Percentiles rank a stretch among this genome's conserved stretches.
Conservation (phyloP, 2,888 invertebrate genomes). For the Trichopoda pennipes region DNA sequence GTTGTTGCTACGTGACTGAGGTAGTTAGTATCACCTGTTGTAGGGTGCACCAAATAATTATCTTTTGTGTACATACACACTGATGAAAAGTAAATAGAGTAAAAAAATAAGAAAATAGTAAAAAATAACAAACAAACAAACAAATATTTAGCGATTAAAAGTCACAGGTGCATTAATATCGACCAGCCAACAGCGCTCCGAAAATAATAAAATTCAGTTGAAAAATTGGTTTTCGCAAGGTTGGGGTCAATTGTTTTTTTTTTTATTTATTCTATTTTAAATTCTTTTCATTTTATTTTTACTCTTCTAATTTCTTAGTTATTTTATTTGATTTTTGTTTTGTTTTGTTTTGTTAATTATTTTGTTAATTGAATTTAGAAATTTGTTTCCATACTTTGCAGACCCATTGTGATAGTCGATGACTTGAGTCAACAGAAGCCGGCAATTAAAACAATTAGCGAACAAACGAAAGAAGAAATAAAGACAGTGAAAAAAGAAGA, state of each 20-base stretch:
- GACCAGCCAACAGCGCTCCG: slow-evolving; percentile 6
- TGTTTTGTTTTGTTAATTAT: no score
- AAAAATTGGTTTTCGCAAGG: slow-evolving; percentile 51
- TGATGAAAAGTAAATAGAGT: slow-evolving; percentile 47
- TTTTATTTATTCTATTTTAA: slow-evolving; percentile 39
- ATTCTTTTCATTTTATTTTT: slow-evolving; percentile 25
- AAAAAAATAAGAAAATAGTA: slow-evolving; percentile 27
- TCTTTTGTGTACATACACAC: not conserved
- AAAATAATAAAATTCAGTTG: slow-evolving; percentile 35
- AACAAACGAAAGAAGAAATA: slow-evolving; percentile 26
- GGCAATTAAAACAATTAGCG: slow-evolving; percentile 51
- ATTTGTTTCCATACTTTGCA: slow-evolving; percentile 64
- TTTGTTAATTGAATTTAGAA: no score
- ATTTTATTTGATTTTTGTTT: not conserved
- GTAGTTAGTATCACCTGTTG: not conserved
- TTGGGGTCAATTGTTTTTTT: slow-evolving; percentile 46
- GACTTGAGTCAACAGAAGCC: slow-evolving; percentile 74
- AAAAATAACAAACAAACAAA: slow-evolving; percentile 24
- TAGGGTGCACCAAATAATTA: slow-evolving; percentile 28
- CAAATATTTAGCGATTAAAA: slow-evolving; percentile 43
- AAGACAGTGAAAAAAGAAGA: slow-evolving; percentile 32
- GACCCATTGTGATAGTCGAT: slow-evolving; percentile 78
- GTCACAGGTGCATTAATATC: slow-evolving; percentile 52
- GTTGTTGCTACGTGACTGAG: not conserved
- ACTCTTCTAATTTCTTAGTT: slow-evolving; percentile 6